Base-by-base conservation (phyloP, 2,888 invertebrate species). In the Leptodirus hochenwartii region DNA sequence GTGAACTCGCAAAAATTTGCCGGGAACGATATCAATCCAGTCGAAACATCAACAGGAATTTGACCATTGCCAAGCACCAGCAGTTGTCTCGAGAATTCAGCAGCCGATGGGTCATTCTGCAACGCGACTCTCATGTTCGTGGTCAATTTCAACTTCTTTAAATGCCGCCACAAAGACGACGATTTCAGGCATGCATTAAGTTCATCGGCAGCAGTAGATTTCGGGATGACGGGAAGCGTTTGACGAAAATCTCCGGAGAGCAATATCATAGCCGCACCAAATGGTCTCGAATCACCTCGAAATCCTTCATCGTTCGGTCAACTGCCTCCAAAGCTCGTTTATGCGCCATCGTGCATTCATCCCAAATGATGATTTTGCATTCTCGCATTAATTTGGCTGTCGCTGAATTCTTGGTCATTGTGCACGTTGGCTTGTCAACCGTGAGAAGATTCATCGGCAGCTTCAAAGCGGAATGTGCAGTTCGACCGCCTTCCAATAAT, bases 291-390 rank as follows among this genome's bases (percentile, higher is more conserved):
- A 27, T 41, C 40, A 12, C 35, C 34, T 26, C 40, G 35, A 47
- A 23, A 41, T 45, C 44, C 40, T 43, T 24, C 28, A 39, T 22
- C 9, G 47, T 44, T 16, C 44, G 27, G 32, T 51, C 38, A 4
- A 53, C 27, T 15, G 52, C 49, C 34, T 53, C 48, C 5, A 53
- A 29, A 14, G 40, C 29, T 31, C 36, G 33, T 37, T 50, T 52
- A 33, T 51, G 47, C 2, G 48, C 36, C 53, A 56, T 54, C 4
- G 50, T 49, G 33, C 43, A 44, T 42, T 59, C 52, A 40, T 57
- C 54, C 51, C 48, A 54, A 22, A 58, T 35, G 9, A 56, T 49
- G 4, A 52, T 8, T 38, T 37, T 37, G 30, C 42, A 37, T 32
- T 39, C 23, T 28, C 39, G 33, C n/a, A 51, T 32, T 3, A 47